Conservation (phyloP, 2,113 vertebrate species). For the western clawed frog (Xenopus tropicalis) region DNA sequence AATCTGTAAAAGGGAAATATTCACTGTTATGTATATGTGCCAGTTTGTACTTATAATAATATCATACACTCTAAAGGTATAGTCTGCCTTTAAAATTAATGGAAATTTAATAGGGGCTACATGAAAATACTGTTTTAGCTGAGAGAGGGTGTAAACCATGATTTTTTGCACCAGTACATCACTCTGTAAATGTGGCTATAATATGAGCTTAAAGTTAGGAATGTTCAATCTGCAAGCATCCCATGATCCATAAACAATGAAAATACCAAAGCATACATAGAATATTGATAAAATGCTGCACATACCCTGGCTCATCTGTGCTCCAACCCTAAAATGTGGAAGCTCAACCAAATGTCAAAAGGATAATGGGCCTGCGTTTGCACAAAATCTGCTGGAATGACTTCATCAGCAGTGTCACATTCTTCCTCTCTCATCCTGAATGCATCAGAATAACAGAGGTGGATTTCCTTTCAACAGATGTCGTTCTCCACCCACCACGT, state of each 20-base stretch:
- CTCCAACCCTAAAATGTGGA: background rate
- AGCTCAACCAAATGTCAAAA: constrained; percentile 3
- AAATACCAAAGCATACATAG: background rate
- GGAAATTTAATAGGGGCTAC: no score
- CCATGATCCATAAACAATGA: background rate
- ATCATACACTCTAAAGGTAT: no score
- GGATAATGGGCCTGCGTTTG: background rate
- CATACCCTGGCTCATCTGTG: background rate
- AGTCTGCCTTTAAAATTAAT: no score
- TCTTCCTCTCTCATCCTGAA: background rate
- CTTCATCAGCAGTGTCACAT: background rate
- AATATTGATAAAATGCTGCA: background rate
- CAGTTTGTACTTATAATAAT: no score
- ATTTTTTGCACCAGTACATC: no score
- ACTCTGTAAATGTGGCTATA: no score
- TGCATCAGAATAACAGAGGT: background rate
- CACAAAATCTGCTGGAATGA: background rate
- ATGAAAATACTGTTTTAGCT: no score
- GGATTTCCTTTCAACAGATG: background rate
- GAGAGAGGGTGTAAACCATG: no score
- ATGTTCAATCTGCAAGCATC: background rate
- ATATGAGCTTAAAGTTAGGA: background rate
- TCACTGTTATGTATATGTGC: no score
- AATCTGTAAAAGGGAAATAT: no score
- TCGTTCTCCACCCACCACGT: background rate